A percentile compares a stretch with the other conserved stretches of the same genome.
Evolutionary conservation across 2,113 vertebrate species (phyloP).

Genomic region (Podarcis cretensis): DNA sequence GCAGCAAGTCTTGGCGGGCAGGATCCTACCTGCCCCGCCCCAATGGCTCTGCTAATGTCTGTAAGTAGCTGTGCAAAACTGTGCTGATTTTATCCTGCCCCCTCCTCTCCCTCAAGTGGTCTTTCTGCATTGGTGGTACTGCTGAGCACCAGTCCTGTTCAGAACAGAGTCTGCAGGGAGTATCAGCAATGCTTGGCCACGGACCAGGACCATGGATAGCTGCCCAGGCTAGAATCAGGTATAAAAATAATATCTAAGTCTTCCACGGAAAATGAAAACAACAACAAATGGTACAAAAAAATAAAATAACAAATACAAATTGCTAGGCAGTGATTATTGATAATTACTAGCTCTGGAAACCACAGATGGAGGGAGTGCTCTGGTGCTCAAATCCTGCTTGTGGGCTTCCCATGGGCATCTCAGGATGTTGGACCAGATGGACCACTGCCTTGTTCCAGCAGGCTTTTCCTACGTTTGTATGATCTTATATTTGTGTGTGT

Average conservation of each 20-base stretch:
- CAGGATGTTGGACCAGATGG: no score
- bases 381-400: no score
- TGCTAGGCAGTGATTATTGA: no score
- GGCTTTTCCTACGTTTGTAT: no score
- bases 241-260: not conserved
- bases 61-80: slow-evolving; percentile 76
- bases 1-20: slow-evolving; percentile 92
- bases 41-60: slow-evolving; percentile 92
- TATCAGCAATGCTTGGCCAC: not conserved
- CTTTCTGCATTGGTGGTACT: not conserved
- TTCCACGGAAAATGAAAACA: no score
- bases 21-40: slow-evolving; percentile 95
- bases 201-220: not conserved
- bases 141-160: not conserved
- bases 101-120: not conserved
- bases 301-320: no score
- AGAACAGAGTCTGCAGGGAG: not conserved
- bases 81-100: not conserved
- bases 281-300: no score
- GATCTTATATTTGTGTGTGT: no score
- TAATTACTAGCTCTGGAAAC: no score
- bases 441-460: no score
- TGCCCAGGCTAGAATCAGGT: not conserved
- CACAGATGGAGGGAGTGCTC: no score
- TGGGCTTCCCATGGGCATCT: no score